A percentile compares a stretch with the other conserved stretches of the same genome.
phyloP scores from a whole-genome alignment of 2,797 vertebrate genomes.

The Aselliscus stoliczkanus region DNA sequence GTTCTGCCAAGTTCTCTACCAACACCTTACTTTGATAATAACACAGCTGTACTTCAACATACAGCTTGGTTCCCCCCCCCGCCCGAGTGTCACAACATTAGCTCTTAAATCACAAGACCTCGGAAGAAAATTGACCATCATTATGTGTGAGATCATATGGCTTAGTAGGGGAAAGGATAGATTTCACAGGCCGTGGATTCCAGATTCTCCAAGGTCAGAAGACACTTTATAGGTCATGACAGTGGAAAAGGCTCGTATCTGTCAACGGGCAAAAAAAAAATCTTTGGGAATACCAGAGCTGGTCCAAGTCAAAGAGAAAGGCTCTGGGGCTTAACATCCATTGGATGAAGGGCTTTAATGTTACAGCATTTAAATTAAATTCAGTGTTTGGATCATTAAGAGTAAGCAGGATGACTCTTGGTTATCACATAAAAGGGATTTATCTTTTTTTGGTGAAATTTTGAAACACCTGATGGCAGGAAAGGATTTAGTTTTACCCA shows the following conservation, averaged over 20 bases:
- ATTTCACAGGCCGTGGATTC: not conserved
- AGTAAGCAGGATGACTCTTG: not conserved
- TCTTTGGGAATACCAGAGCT: not conserved
- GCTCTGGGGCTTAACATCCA: not conserved
- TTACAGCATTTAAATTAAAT: not conserved
- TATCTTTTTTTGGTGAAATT: not conserved
- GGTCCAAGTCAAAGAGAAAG: not conserved
- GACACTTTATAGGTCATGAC: not conserved
- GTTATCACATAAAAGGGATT: not conserved
- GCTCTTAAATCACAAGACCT: conserved; percentile 22
- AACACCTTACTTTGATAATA: not conserved
- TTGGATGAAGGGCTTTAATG: not conserved
- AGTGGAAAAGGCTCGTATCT: not conserved
- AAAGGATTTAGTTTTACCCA: not conserved
- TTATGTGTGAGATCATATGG: not conserved
- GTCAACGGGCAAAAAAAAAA: not conserved
- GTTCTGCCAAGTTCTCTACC: not conserved
- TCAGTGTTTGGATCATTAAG: not conserved
- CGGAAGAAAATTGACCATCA: not conserved
- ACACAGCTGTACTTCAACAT: not conserved
- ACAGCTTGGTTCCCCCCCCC: not conserved
- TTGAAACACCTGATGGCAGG: not conserved
- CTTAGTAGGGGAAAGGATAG: not conserved
- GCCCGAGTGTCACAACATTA: not conserved
- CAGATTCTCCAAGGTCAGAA: not conserved